Evolutionary conservation across 1,140 invertebrate species (phyloP).

Genomic region (Drosophila athabasca): DNA sequence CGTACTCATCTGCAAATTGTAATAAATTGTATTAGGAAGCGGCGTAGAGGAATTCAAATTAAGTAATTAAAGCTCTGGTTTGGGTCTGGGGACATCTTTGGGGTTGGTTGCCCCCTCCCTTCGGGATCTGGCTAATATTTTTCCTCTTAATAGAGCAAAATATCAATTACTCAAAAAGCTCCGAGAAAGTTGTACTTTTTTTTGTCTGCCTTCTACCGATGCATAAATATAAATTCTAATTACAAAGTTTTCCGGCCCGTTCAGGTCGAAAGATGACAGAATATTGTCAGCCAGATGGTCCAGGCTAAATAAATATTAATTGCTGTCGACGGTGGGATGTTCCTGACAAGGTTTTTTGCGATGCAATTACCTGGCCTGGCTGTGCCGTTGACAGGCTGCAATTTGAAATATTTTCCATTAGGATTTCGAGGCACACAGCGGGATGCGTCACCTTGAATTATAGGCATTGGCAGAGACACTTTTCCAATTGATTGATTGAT

Average conservation of each 20-base stretch:
- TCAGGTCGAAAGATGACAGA: no score
- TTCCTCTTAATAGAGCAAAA: slow-evolving; percentile 44
- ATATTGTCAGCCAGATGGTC: not conserved
- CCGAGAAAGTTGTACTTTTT: slow-evolving; percentile 15
- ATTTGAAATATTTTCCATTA: slow-evolving; percentile 19
- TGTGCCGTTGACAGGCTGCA: slow-evolving; percentile 17
- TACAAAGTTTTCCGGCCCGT: slow-evolving; percentile 30
- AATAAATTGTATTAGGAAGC: slow-evolving; percentile 76
- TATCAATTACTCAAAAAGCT: slow-evolving; percentile 33
- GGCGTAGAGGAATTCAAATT: slow-evolving; percentile 71
- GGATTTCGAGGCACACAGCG: not conserved
- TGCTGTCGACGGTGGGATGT: not conserved
- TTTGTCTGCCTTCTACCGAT: slow-evolving; percentile 2
- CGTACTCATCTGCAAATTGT: slow-evolving; percentile 52
- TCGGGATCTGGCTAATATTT: slow-evolving; percentile 12
- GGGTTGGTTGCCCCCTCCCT: slow-evolving; percentile 5
- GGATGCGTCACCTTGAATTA: slow-evolving; percentile 48
- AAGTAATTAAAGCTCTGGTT: slow-evolving; percentile 70
- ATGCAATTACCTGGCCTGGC: not conserved
- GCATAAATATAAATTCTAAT: slow-evolving; percentile 46
- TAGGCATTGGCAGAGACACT: slow-evolving; percentile 30
- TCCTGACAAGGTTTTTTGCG: no score
- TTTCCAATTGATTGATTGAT: slow-evolving; percentile 76
- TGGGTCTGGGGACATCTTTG: not conserved
- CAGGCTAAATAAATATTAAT: slow-evolving; percentile 41